Conservation (phyloP, 2,888 invertebrate genomes). For the Apoda limacodes region DNA sequence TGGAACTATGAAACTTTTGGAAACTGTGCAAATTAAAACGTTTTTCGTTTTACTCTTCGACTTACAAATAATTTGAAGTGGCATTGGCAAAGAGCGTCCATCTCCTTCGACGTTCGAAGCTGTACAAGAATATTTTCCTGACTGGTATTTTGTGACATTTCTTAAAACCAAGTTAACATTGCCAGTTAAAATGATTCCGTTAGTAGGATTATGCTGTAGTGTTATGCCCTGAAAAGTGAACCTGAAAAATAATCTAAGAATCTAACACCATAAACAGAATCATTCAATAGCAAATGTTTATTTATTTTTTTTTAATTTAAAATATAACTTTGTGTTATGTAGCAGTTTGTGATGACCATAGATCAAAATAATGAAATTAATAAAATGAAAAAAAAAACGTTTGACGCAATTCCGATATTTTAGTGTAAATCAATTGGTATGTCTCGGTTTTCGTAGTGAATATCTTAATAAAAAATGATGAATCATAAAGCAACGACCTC, state of each 20-base stretch:
- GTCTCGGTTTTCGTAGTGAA: no score
- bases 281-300: slow-evolving; percentile 1
- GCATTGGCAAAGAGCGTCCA: slow-evolving; percentile 83
- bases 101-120: slow-evolving; percentile 94
- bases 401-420: no score
- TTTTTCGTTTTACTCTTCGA: no score
- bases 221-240: slow-evolving; percentile 74
- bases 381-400: no score
- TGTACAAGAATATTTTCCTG: slow-evolving; percentile 89
- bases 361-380: no score
- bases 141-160: slow-evolving; percentile 82
- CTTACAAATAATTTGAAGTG: slow-evolving; percentile 93
- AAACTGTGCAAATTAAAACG: no score
- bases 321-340: no score
- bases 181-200: slow-evolving; percentile 86
- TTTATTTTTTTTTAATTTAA: slow-evolving; percentile 9
- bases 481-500: no score
- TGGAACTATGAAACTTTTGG: slow-evolving; percentile 7
- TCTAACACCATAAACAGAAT: neutral
- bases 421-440: no score
- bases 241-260: neutral
- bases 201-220: slow-evolving; percentile 84
- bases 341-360: no score
- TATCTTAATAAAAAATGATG: no score
- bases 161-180: slow-evolving; percentile 82